These are phyloP conservation scores for Notothenia coriiceps DNA, from an alignment of 2,113 vertebrate species.

Conservation along the genomic window DNA sequence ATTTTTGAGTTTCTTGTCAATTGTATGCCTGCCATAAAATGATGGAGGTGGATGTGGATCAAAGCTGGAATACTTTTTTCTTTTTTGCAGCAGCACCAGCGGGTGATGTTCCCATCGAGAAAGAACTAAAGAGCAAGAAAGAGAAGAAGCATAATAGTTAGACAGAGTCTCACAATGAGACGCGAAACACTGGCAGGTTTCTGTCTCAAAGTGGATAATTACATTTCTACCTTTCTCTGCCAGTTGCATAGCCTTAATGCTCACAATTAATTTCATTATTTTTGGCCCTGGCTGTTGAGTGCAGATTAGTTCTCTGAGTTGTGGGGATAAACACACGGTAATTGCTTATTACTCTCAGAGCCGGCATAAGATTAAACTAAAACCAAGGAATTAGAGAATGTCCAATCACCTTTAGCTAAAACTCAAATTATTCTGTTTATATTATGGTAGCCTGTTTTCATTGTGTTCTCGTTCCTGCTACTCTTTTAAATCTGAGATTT, in stretches of 20 bases:
- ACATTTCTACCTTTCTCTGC: slow-evolving; percentile 80
- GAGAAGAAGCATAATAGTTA: slow-evolving; percentile 30
- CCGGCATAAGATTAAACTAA: slow-evolving; percentile 71
- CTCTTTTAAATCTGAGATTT: neutral
- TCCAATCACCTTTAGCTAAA: slow-evolving; percentile 75
- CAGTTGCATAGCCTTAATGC: slow-evolving; percentile 77
- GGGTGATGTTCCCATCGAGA: slow-evolving; percentile 35
- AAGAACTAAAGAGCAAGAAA: slow-evolving; percentile 26
- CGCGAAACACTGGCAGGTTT: slow-evolving; percentile 37
- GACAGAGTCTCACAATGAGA: slow-evolving; percentile 57
- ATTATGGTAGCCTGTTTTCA: slow-evolving; percentile 19
- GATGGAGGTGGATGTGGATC: slow-evolving; percentile 18
- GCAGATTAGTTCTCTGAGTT: slow-evolving; percentile 78
- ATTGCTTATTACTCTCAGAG: slow-evolving; percentile 78
- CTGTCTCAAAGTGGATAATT: slow-evolving; percentile 78
- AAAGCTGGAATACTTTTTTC: neutral
- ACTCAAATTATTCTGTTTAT: slow-evolving; percentile 30
- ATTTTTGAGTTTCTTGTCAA: neutral
- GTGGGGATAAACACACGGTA: slow-evolving; percentile 77
- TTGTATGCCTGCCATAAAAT: slow-evolving; percentile 1
- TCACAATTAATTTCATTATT: slow-evolving; percentile 85
- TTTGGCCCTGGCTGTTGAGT: slow-evolving; percentile 77
- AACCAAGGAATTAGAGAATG: slow-evolving; percentile 72
- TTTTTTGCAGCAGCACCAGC: neutral
- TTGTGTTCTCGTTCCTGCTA: neutral